Evolutionary conservation across 2,113 vertebrate genomes (phyloP).

Genomic region (Nestor notabilis): DNA sequence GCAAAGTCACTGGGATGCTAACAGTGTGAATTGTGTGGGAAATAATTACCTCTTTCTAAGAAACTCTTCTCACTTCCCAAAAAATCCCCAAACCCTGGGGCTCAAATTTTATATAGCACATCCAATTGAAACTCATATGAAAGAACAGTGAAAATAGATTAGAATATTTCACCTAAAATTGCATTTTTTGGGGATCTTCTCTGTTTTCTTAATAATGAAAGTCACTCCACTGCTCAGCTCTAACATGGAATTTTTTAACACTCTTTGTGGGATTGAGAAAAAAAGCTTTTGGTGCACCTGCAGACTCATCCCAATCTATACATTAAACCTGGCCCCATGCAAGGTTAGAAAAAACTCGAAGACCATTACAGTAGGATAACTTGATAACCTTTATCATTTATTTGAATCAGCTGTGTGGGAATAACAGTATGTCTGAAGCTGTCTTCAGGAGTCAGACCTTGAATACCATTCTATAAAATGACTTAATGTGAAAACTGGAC

Average conservation of each 20-base stretch:
- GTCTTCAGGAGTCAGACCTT: neutral
- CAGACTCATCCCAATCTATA: neutral
- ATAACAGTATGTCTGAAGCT: neutral
- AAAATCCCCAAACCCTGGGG: neutral
- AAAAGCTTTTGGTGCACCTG: neutral
- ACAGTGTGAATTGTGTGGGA: neutral
- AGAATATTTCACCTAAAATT: neutral
- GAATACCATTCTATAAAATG: neutral
- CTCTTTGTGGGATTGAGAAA: neutral
- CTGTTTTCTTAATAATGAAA: neutral
- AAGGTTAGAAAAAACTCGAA: neutral
- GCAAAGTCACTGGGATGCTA: neutral
- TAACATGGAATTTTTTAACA: neutral
- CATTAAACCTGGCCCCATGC: neutral
- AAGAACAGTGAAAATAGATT: neutral
- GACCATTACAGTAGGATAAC: neutral
- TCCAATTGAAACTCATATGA: neutral
- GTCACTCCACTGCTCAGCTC: neutral
- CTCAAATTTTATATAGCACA: neutral
- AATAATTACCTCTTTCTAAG: neutral
- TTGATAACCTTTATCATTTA: neutral
- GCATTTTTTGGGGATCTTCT: rapidly evolving
- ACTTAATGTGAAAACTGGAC: neutral
- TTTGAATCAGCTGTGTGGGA: neutral
- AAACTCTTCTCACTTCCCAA: rapidly evolving